Base-by-base conservation (phyloP, 1,140 invertebrate species). In the Papilio machaon region DNA sequence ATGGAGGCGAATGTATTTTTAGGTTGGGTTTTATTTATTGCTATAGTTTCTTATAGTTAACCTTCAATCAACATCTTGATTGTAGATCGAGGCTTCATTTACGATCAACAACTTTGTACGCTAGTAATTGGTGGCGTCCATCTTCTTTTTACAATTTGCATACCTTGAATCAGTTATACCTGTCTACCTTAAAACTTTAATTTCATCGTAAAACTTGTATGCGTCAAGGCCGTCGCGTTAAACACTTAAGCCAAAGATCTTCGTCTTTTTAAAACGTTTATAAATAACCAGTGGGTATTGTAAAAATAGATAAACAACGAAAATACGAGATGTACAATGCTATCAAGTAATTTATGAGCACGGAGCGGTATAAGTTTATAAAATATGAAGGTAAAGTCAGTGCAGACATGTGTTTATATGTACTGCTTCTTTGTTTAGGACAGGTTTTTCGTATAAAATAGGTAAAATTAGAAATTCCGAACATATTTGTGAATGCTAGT, bases 271-370 rank as follows among this genome's bases (percentile, higher is more conserved):
- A 64, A 80, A 85, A 81, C 80, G 80, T 75, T 82, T 85, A 84
- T 79, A 82, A 86, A 85, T 84, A 85, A 54, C 81, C 64, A 81
- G 64, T 76, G 81, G 81, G 73, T 83, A 87, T 79, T 84, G 70
- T 84, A 84, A 88, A 88, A 86, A 88, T 84, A 88, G 81, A 70
- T 67, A 84, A 86, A 83, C 80, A 49, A 81, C 67, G 60, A 43
- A 84, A 83, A 84, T 79, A 70, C n/a, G 19, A 52, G 47, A 30
- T 30, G 23, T 30, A 30, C 23, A 30, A 30, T 17, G 17, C 2
- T n/a, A n/a, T 15, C 77, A 46, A 73, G 38, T 43, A 35, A 67
- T 2, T 13, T 54, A 67, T 35, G 6, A 67, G 2, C 6, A 30
- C 23, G 11, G 11, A 13, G 23, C 10, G 64, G 30, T 15, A 35